These are phyloP conservation scores for Nibea albiflora DNA, from an alignment of 2,113 vertebrate genomes.

Conservation along the genomic window DNA sequence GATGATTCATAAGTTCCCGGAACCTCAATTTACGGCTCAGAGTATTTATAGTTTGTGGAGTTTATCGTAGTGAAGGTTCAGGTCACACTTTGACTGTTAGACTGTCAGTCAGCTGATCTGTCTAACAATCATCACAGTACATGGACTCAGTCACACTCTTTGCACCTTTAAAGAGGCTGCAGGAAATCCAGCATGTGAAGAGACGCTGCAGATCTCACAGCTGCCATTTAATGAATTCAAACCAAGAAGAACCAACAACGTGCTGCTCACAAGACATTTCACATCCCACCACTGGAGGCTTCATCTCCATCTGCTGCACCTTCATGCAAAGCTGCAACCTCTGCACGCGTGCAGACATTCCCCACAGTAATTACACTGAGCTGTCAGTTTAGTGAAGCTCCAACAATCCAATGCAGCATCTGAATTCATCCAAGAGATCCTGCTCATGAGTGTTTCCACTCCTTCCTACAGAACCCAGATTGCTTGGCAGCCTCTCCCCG, in stretches of 20 bases:
- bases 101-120: neutral
- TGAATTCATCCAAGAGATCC: neutral
- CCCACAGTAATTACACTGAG: too few relatives aligned
- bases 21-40: neutral
- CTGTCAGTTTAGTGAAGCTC: too few relatives aligned
- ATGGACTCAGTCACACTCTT: neutral
- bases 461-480: neutral
- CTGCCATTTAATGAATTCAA: too few relatives aligned
- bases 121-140: neutral
- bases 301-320: neutral
- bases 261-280: neutral
- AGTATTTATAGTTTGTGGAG: slow-evolving; percentile 11
- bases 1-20: slow-evolving; percentile 46
- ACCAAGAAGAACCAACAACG: neutral
- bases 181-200: neutral
- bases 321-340: neutral
- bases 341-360: neutral
- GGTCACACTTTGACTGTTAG: too few relatives aligned
- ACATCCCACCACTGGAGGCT: neutral
- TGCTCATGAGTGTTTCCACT: neutral
- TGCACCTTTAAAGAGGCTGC: neutral
- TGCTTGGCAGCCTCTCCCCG: neutral
- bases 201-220: neutral
- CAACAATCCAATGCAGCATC: neutral
- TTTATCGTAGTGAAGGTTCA: neutral